Evolutionary conservation across 37 sponge, comb jelly and placozoan genomes (phyloP).

Genomic region (Oscarella lobularis): DNA sequence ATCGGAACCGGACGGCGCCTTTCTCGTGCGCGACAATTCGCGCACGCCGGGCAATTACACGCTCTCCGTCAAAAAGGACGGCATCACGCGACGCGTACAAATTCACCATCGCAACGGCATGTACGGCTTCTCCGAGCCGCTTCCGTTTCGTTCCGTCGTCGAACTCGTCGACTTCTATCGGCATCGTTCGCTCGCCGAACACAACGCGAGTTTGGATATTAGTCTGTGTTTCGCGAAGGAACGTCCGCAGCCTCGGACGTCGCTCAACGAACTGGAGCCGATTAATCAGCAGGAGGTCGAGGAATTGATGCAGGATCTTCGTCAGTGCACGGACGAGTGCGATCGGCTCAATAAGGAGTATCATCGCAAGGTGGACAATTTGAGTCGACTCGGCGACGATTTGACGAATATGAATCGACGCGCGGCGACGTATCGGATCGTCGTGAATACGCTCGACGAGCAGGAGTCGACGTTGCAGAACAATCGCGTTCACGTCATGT

Average conservation of each 20-base stretch:
- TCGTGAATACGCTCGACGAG: background rate
- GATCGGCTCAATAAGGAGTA: background rate
- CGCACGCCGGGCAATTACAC: conserved; percentile 68
- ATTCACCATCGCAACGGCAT: conserved; percentile 41
- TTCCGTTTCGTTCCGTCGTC: conserved; percentile 35
- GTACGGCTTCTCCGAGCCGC: conserved; percentile 79
- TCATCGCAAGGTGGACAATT: background rate
- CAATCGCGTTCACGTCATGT: background rate
- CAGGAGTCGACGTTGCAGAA: background rate
- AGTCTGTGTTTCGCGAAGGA: conserved; percentile 16
- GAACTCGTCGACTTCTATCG: conserved; percentile 49
- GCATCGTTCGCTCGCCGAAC: conserved; percentile 42
- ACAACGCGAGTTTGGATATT: conserved; percentile 72
- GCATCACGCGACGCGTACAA: conserved; percentile 64
- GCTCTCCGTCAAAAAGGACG: conserved; percentile 72
- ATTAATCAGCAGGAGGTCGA: background rate
- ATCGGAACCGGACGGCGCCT: conserved; percentile 74
- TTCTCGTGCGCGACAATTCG: conserved; percentile 65
- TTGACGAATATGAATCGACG: background rate
- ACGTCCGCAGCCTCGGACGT: too few species aligned
- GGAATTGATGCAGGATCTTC: background rate
- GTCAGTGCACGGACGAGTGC: background rate
- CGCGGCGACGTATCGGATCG: background rate
- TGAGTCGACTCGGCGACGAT: background rate
- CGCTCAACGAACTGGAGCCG: background rate